Evolutionary conservation across 2,113 vertebrate genomes (phyloP), one percentile per base, ranked within the genome.

Genomic region (Myotis yumanensis): DNA sequence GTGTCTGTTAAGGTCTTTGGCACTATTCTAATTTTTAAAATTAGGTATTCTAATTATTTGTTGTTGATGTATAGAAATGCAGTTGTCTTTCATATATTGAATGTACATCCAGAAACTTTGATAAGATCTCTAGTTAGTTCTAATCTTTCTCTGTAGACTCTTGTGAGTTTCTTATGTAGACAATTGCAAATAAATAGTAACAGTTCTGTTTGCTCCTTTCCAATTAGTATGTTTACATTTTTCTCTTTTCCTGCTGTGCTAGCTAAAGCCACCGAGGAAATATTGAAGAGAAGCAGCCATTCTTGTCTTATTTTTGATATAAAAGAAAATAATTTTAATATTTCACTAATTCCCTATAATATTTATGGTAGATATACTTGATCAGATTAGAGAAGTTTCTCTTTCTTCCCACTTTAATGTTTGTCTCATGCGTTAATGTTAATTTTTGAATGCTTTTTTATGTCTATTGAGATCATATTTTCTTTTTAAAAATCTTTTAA

Each of bases 281-380:
- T 75, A 90, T 5, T 73, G 37, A 97, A 83, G 32, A 85, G 71
- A 79, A 79, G 9, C 0, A 91, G 7, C 40, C n/a, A 93, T 95
- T 12, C 18, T 73, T 75, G 5, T 72, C 16, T 94, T 84, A 30
- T 79, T 94, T 93, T 76, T 91, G 62, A 84, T 51, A 75, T 40
- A 91, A 89, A 93, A 95, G 52, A 86, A 11, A 80, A 96, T 43
- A 23, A 43, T 46, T 89, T 94, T 76, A 57, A 51, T 68, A n/a
- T 86, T 77, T 83, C 14, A 54, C n/a, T 40, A 54, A 54, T 62
- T 90, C 9, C 12, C 7, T 66, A 40, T 83, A 15, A 68, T 84
- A 69, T 80, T 73, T 57, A 52, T 57, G 32, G 12, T 73, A 87
- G 52, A 66, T 87, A 82, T 10, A 88, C 6, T 86, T 76, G 57